phyloP scores from a whole-genome alignment of 2,888 invertebrate species.

The Brachycybe producta region DNA sequence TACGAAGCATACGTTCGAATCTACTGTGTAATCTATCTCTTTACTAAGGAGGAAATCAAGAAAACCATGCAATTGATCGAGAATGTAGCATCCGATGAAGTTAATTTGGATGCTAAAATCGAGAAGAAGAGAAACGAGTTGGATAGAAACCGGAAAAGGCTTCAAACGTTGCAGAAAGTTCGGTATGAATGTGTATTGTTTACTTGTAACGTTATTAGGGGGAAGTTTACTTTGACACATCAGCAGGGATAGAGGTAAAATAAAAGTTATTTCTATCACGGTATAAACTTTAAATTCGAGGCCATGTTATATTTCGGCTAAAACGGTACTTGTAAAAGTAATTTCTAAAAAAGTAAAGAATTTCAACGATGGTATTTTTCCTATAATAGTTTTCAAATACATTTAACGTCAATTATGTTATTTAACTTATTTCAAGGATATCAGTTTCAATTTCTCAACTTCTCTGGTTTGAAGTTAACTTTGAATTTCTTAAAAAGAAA shows the following conservation, averaged over 20 bases:
- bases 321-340: too few species aligned
- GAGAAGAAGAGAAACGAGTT: slow-evolving; percentile 80
- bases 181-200: slow-evolving; percentile 44
- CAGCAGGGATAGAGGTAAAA: too few species aligned
- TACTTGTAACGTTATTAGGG: too few species aligned
- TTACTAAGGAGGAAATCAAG: slow-evolving; percentile 48
- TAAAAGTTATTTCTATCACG: background rate
- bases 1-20: background rate
- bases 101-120: slow-evolving; percentile 77
- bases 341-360: background rate
- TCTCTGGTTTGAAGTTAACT: background rate
- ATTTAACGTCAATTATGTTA: too few species aligned
- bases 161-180: slow-evolving; percentile 87
- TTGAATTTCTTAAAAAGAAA: slow-evolving; percentile 1
- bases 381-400: too few species aligned
- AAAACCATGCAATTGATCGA: slow-evolving; percentile 57
- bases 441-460: too few species aligned
- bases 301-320: too few species aligned
- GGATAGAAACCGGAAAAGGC: slow-evolving; percentile 79
- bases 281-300: background rate
- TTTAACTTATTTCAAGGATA: too few species aligned
- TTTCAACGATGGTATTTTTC: background rate
- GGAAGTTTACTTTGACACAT: too few species aligned
- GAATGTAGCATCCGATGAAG: slow-evolving; percentile 74
- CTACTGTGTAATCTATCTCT: background rate